Evolutionary conservation across 2,888 invertebrate genomes (phyloP).

Genomic region (Seira sanloemensis): DNA sequence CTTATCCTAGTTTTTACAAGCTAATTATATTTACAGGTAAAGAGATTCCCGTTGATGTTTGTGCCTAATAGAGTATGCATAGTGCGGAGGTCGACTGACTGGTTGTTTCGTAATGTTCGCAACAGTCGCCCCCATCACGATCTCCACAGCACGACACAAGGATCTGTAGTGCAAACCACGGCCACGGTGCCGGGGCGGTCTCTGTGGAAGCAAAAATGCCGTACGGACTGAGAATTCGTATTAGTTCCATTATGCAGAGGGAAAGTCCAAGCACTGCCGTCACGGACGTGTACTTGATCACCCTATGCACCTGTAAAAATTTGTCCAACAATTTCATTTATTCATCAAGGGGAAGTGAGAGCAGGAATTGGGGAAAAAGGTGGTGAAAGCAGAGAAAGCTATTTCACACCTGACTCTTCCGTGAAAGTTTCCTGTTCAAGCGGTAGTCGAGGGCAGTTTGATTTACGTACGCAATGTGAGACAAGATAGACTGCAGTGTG

Average conservation of each 20-base stretch:
- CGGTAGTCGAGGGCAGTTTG: slow-evolving; percentile 75
- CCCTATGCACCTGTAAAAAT: slow-evolving; percentile 76
- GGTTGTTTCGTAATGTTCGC: slow-evolving; percentile 79
- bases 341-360: not conserved
- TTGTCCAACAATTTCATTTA: not conserved
- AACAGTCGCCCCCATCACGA: slow-evolving; percentile 78
- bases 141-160: slow-evolving; percentile 77
- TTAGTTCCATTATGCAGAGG: slow-evolving; percentile 78
- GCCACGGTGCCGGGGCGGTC: slow-evolving; percentile 77
- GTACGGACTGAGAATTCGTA: slow-evolving; percentile 78
- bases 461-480: slow-evolving; percentile 79
- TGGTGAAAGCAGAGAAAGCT: not conserved
- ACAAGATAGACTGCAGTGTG: slow-evolving; percentile 78
- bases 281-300: slow-evolving; percentile 78
- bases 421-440: slow-evolving; percentile 72
- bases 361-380: not conserved
- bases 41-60: slow-evolving; percentile 76
- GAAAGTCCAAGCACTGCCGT: slow-evolving; percentile 78
- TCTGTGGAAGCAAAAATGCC: slow-evolving; percentile 75
- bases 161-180: slow-evolving; percentile 80
- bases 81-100: slow-evolving; percentile 76
- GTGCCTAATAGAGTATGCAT: slow-evolving; percentile 75
- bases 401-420: slow-evolving; percentile 73
- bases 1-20: too few relatives aligned
- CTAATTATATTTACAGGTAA: slow-evolving; percentile 76